These are phyloP conservation scores for Leuciscus waleckii DNA, from an alignment of 2,797 vertebrate species.

Conservation along the genomic window DNA sequence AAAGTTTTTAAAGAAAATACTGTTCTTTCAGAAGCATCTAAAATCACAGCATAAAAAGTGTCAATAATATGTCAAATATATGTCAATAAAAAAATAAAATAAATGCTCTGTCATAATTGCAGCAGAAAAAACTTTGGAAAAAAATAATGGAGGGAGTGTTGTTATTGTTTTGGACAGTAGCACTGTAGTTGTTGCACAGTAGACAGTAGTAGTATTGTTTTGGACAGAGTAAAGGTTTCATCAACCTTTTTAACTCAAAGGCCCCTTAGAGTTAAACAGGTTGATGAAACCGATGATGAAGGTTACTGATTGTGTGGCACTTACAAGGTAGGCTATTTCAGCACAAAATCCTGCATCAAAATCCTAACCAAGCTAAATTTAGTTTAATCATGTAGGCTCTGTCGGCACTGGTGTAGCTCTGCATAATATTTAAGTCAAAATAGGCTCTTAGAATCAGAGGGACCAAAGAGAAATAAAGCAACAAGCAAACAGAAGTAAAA, in stretches of 20 bases:
- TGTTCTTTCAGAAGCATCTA: no score
- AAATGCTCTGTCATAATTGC: neutral
- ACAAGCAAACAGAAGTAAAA: neutral
- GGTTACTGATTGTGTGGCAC: neutral
- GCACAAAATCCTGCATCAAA: neutral
- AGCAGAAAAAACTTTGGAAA: neutral
- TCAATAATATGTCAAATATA: no score
- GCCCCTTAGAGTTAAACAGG: neutral
- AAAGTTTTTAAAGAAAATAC: no score
- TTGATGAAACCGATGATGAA: neutral
- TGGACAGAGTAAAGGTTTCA: neutral
- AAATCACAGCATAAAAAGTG: no score
- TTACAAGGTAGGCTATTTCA: neutral
- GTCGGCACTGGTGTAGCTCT: neutral
- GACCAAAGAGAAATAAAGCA: neutral
- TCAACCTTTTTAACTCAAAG: no score
- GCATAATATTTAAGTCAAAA: neutral
- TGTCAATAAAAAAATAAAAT: no score
- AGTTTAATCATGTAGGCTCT: neutral
- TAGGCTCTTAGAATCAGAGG: neutral
- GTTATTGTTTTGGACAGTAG: neutral
- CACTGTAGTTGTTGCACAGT: no score
- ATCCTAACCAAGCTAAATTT: neutral
- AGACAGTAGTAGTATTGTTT: neutral
- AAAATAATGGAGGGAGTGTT: neutral